Percentiles rank a stretch among this genome's conserved stretches.
These are phyloP conservation scores for Psix sp. DNA, from an alignment of 1,140 invertebrate genomes.

Conservation along the genomic window DNA sequence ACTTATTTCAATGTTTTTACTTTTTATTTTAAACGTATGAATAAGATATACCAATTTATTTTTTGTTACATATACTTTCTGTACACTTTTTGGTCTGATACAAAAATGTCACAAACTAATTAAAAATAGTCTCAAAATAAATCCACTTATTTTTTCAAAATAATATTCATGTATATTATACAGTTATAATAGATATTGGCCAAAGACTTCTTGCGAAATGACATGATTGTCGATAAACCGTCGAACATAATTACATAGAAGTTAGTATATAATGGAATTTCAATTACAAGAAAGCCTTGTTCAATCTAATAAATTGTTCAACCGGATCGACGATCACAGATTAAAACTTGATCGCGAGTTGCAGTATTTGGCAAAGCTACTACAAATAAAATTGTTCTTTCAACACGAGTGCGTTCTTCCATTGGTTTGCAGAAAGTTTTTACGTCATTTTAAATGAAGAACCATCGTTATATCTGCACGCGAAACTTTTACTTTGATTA, in stretches of 20 bases:
- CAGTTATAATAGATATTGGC: conserved; percentile 20
- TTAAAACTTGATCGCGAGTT: conserved; percentile 59
- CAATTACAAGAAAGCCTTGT: conserved; percentile 65
- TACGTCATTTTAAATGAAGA: conserved; percentile 58
- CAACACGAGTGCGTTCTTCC: conserved; percentile 43
- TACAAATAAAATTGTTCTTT: conserved; percentile 58
- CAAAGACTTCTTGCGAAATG: conserved; percentile 61
- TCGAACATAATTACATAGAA: conserved; percentile 66
- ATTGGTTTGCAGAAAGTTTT: conserved; percentile 51
- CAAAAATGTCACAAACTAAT: too few species aligned
- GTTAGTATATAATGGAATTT: conserved; percentile 68
- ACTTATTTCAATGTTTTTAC: too few species aligned
- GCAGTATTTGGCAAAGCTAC: conserved; percentile 38
- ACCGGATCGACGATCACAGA: conserved; percentile 50
- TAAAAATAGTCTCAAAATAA: too few species aligned
- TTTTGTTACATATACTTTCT: too few species aligned
- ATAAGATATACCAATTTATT: too few species aligned
- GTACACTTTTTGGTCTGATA: too few species aligned
- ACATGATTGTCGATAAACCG: conserved; percentile 40
- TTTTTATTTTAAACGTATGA: too few species aligned
- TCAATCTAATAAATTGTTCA: conserved; percentile 59
- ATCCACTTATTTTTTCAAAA: too few species aligned
- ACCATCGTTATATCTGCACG: conserved; percentile 49
- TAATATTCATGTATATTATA: too few species aligned
- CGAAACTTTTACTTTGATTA: conserved; percentile 61